These are phyloP conservation scores for Eufriesea mexicana DNA, from an alignment of 1,140 invertebrate genomes.

Conservation along the genomic window DNA sequence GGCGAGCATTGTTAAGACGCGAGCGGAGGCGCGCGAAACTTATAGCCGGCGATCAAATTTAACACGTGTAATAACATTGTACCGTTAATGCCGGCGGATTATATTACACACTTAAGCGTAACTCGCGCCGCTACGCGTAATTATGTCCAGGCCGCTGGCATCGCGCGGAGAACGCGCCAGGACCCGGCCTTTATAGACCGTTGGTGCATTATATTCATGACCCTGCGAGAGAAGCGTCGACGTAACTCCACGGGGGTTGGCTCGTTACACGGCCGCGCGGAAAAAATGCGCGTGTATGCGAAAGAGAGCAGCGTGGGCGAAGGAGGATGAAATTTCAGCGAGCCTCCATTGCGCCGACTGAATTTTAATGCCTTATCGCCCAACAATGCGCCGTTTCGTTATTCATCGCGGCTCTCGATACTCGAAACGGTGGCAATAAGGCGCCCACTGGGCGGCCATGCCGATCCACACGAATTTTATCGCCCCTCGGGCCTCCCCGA, in stretches of 20 bases:
- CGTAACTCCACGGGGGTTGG: neutral
- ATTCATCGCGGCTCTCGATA: neutral
- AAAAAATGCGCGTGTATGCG: neutral
- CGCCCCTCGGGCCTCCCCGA: no score
- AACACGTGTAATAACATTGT: constrained; percentile 68
- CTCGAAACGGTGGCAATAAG: neutral
- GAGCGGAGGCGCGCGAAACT: constrained; percentile 51
- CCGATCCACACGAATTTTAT: neutral
- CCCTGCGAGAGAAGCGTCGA: neutral
- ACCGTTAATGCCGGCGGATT: constrained; percentile 61
- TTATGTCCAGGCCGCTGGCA: constrained; percentile 52
- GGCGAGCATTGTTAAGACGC: constrained; percentile 52
- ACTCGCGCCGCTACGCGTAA: constrained; percentile 61
- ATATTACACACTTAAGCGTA: constrained; percentile 68
- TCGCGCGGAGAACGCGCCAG: constrained; percentile 14
- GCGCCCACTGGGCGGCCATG: no score
- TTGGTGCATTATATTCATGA: constrained; percentile 54
- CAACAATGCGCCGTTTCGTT: neutral
- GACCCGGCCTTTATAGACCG: constrained; percentile 45
- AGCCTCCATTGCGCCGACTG: no score
- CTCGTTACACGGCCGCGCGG: neutral
- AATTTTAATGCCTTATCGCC: constrained; percentile 6
- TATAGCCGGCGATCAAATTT: constrained; percentile 66
- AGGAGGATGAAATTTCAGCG: neutral
- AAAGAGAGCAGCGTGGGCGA: neutral